Evolutionary conservation across 2,113 vertebrate genomes (phyloP), one percentile per base, ranked within the genome.

Genomic region (Pseudorhombus dupliciocellatus): DNA sequence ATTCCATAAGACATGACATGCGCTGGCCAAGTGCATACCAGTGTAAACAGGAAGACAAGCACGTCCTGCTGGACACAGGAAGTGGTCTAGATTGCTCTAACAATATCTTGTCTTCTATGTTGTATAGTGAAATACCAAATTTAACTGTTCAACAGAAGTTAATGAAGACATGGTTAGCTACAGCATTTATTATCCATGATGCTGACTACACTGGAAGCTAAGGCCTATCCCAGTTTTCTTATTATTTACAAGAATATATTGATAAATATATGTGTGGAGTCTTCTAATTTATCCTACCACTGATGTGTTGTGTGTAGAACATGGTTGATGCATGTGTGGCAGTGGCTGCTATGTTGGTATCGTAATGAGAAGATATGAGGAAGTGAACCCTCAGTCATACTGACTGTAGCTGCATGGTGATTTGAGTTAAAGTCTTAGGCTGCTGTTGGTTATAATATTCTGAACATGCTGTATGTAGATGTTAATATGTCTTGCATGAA

Each of bases 281-380:
- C 21, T 31, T 26, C 7, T 34, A 4, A 48, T 48, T 48, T 6
- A 40, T 42, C 3, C 4, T 14, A 14, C 28, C 51, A 42, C 25
- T 1, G 20, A 24, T 31, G 48, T 61, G 26, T 55, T 30, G 16
- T 67, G 50, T 30, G 16, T 67, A 55, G 46, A 48, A 51, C 21
- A 56, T 15, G 15, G 55, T 20, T 31, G 54, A 50, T 14, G 5
- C 26, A 6, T 18, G 40, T 62, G 62, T 51, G 42, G 54, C 26
- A 55, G 62, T 44, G 42, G 54, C 22, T 54, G 56, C 11, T 24
- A 2, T 66, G 62, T 28, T n/a, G 20, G 4, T 7, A 7, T 14
- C 37, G 26, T 25, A 37, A 65, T 70, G 26, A 18, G 26, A 48
- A 75, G 50, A 28, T 68, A 68, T 37, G 57, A 68, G 53, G 59